phyloP scores from a whole-genome alignment of 2,888 invertebrate species.

The Leptogaster cylindrica region DNA sequence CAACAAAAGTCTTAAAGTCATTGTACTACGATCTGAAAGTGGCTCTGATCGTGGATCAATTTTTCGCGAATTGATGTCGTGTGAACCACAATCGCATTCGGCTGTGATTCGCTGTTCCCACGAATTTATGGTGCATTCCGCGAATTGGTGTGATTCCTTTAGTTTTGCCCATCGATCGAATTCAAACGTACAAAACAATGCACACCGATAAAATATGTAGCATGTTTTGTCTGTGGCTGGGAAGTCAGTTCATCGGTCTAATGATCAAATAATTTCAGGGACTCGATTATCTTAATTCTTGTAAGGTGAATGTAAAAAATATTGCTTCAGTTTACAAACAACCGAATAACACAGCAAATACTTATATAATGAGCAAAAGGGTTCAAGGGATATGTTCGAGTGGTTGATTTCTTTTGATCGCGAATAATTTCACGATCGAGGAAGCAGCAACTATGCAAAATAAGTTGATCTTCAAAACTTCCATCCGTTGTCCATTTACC shows the following conservation, averaged over 20 bases:
- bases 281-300: conserved; percentile 11
- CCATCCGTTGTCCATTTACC: too few species aligned
- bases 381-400: too few species aligned
- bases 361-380: background rate
- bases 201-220: conserved; percentile 34
- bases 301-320: background rate
- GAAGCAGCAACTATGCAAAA: too few species aligned
- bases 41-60: conserved; percentile 2
- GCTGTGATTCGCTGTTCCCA: conserved; percentile 5
- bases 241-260: background rate
- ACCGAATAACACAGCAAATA: background rate
- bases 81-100: conserved; percentile 13
- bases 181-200: conserved; percentile 27
- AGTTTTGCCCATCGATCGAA: conserved; percentile 33
- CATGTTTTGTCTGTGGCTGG: conserved; percentile 1
- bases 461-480: too few species aligned
- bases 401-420: too few species aligned
- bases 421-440: too few species aligned
- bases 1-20: background rate
- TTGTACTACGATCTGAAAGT: background rate
- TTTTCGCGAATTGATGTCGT: conserved; percentile 27
- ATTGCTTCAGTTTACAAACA: background rate
- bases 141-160: conserved; percentile 34
- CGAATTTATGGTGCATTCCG: conserved; percentile 11
- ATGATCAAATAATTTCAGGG: conserved; percentile 29